Evolutionary conservation across 1,140 invertebrate genomes (phyloP).

Genomic region (Euura lappo): DNA sequence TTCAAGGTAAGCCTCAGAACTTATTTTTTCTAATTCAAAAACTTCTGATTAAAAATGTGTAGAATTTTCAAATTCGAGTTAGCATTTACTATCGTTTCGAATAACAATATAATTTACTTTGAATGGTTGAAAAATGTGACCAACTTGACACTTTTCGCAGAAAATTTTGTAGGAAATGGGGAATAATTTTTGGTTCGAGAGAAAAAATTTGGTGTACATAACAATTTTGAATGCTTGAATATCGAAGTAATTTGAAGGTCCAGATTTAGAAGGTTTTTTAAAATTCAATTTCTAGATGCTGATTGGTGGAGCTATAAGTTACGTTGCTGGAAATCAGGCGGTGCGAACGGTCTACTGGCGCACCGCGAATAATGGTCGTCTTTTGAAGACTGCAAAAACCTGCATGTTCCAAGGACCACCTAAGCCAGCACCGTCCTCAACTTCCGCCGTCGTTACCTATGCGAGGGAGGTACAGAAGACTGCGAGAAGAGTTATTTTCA

Average conservation of each 20-base stretch:
- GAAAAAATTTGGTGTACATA: too few species aligned
- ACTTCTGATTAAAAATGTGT: too few species aligned
- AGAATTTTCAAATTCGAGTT: too few species aligned
- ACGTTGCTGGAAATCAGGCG: slow-evolving; percentile 72
- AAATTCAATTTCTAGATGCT: slow-evolving; percentile 38
- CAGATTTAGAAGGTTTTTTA: not conserved
- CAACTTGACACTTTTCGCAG: too few species aligned
- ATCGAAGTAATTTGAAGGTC: not conserved
- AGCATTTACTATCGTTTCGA: too few species aligned
- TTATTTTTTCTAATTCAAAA: too few species aligned
- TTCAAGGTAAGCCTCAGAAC: too few species aligned
- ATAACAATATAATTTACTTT: too few species aligned
- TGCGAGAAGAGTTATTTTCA: not conserved
- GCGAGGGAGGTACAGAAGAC: not conserved
- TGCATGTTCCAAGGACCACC: slow-evolving; percentile 66
- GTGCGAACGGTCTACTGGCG: slow-evolving; percentile 77
- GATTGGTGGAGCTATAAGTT: slow-evolving; percentile 67
- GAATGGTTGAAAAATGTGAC: too few species aligned
- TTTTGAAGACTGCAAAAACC: slow-evolving; percentile 67
- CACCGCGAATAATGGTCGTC: slow-evolving; percentile 56
- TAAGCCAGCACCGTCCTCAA: slow-evolving; percentile 50
- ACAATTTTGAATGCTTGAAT: too few species aligned
- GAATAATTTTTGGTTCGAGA: too few species aligned
- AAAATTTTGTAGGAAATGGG: too few species aligned
- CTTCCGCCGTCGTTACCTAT: slow-evolving; percentile 40